Evolutionary conservation across 2,113 vertebrate genomes (phyloP), one percentile per base, ranked within the genome.

Genomic region (Prolemur simus): DNA sequence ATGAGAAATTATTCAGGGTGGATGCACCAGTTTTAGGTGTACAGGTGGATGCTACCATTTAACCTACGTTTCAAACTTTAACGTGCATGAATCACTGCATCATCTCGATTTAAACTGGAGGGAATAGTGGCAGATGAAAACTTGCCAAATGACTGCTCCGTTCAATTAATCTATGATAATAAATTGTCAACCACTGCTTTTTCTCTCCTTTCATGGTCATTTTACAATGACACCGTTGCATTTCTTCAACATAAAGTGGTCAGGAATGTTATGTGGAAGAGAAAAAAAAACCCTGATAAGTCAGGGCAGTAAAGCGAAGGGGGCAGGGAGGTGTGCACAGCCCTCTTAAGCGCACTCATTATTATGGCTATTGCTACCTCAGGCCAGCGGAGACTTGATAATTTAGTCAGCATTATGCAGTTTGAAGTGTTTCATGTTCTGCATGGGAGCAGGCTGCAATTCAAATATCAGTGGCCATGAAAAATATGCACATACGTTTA

Each of bases 401-500:
- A 99, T 99, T 99, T 99, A 99, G 99, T 98, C 98, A 97, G 99
- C 99, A 99, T 99, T 99, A 99, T 99, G 99, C 99, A 99, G 99
- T 98, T 98, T 99, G 99, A 99, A 99, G 99, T 99, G 99, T 99
- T 99, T 99, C 99, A 99, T 99, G 99, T 99, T 99, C 98, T 99
- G 99, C 98, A 99, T 99, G 99, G 99, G 98, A 98, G 98, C 98
- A 98, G 98, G 98, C 98, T 98, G 98, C 99, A 99, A 99, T 99
- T 99, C 99, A 99, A 99, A 99, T 99, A 99, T 98, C 99, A 99
- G 98, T 98, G 98, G 99, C 99, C 99, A 99, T 99, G 99, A 99
- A 99, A 99, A 99, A 99, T 99, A 99, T 99, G 99, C 99, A 99
- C 99, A 99, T 99, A 99, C 98, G 99, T 99, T 99, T 99, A 99